A percentile compares a stretch with the other conserved stretches of the same genome.
phyloP scores from a whole-genome alignment of 2,888 invertebrate species.

The Callinectes sapidus region DNA sequence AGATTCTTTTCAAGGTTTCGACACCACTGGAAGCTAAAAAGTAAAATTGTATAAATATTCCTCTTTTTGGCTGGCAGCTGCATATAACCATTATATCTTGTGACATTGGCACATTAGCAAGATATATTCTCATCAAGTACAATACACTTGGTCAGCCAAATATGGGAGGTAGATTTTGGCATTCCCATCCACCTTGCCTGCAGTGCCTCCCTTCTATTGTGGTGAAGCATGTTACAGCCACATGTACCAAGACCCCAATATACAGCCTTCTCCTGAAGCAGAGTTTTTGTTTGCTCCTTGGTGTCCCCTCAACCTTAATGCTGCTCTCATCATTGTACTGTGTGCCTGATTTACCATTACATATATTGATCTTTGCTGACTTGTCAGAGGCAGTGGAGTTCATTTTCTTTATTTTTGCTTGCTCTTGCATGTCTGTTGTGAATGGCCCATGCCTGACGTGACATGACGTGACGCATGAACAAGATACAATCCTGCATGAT shows the following conservation, averaged over 20 bases:
- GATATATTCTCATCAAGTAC: background rate
- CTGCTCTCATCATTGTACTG: background rate
- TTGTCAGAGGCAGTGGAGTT: background rate
- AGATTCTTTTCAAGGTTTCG: background rate
- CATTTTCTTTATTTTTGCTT: constrained; percentile 21
- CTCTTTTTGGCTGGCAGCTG: background rate
- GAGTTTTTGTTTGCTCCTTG: constrained; percentile 68
- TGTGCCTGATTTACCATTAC: constrained; percentile 13
- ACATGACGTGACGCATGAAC: constrained; percentile 22
- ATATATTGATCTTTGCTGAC: background rate
- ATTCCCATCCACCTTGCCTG: constrained; percentile 53
- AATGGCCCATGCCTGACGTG: constrained; percentile 28
- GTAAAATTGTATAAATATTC: background rate
- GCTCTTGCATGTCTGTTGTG: constrained; percentile 26
- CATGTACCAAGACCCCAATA: constrained; percentile 65
- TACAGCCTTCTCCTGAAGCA: constrained; percentile 57
- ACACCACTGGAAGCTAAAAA: constrained; percentile 6
- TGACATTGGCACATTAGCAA: background rate
- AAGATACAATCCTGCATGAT: background rate
- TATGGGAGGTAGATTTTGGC: constrained; percentile 30
- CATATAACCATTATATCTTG: background rate
- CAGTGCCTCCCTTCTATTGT: constrained; percentile 47
- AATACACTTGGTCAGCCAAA: constrained; percentile 19
- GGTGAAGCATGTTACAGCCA: constrained; percentile 55
- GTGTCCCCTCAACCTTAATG: constrained; percentile 25